Percentiles rank a stretch among this genome's conserved stretches.
phyloP scores from a whole-genome alignment of 2,797 vertebrate genomes.

The Enteromius thamalakanensis region DNA sequence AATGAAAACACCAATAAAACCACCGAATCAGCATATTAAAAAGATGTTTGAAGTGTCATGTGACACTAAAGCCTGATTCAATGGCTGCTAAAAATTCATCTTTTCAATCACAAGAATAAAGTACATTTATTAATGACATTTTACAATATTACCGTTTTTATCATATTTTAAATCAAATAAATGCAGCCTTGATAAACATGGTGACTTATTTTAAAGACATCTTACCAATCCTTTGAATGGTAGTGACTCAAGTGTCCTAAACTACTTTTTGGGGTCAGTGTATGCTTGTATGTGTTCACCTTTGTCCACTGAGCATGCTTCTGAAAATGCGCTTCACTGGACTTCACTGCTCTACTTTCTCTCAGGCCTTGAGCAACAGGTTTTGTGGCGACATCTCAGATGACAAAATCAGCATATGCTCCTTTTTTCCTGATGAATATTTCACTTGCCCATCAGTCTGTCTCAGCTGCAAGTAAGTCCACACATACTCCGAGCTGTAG shows the following conservation, averaged over 20 bases:
- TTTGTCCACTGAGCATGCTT: constrained; percentile 1
- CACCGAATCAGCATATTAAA: neutral
- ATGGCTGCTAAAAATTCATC: neutral
- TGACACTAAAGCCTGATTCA: neutral
- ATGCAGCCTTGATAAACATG: neutral
- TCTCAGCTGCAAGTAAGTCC: constrained; percentile 83
- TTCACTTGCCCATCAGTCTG: constrained; percentile 85
- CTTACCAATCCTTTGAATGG: neutral
- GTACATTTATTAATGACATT: too few relatives aligned
- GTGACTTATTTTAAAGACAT: neutral
- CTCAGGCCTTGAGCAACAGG: constrained; percentile 79
- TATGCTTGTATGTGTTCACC: neutral
- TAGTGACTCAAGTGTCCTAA: neutral
- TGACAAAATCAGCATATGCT: constrained; percentile 75
- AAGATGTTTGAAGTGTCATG: neutral
- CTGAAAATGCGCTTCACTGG: neutral
- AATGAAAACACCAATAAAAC: neutral
- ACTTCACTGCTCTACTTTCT: constrained; percentile 14
- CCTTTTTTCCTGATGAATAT: constrained; percentile 87
- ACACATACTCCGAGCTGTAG: neutral
- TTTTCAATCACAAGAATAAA: neutral
- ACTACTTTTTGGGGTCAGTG: neutral
- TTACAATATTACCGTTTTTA: neutral
- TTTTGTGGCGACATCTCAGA: constrained; percentile 84
- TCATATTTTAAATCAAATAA: neutral